Conservation (phyloP, 2,113 vertebrate genomes). For the Pitta sordida region DNA sequence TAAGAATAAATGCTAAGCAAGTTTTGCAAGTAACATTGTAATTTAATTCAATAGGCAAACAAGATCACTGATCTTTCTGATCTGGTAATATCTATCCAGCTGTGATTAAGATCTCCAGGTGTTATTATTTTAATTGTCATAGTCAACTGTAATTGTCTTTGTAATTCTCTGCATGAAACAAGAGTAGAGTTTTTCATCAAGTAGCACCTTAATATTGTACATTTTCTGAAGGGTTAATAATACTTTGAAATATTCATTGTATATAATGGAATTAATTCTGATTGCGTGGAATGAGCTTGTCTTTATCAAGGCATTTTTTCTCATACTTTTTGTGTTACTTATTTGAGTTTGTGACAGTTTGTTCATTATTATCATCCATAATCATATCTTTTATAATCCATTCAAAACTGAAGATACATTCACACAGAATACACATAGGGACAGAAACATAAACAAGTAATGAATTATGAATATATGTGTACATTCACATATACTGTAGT, state of each 20-base stretch:
- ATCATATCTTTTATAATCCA: neutral
- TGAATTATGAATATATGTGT: accelerated
- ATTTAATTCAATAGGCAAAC: neutral
- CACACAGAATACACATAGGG: neutral
- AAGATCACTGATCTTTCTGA: neutral
- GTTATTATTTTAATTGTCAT: neutral
- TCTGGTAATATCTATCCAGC: neutral
- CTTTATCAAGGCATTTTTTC: neutral
- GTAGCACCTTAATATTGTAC: neutral
- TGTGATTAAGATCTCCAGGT: neutral
- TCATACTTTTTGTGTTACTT: neutral
- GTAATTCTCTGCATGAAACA: neutral
- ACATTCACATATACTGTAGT: neutral
- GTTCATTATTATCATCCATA: neutral
- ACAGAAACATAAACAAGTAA: neutral
- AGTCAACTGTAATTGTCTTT: neutral
- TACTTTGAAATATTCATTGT: neutral
- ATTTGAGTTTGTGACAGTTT: neutral
- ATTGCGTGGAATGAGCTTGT: neutral
- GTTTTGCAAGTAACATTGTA: neutral
- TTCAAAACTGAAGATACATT: neutral
- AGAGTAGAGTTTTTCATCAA: neutral
- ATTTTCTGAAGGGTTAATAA: neutral
- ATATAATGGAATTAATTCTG: neutral
- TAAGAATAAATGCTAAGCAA: neutral